Conservation (phyloP, 2,113 vertebrate genomes). For the Odontophorus gujanensis region DNA sequence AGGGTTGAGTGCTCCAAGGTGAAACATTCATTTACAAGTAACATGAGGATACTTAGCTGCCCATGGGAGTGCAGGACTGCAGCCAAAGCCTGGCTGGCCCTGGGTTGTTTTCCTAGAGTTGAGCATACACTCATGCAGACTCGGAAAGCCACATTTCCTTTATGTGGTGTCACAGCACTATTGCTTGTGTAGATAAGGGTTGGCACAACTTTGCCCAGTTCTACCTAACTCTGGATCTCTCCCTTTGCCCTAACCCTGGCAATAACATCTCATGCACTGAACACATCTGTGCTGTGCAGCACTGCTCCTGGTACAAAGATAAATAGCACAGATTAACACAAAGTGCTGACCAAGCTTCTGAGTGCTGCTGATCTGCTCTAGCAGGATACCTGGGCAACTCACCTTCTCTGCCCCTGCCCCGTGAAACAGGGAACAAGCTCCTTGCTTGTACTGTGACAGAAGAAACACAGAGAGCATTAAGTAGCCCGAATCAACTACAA, state of each 20-base stretch:
- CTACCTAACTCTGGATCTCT: accelerated
- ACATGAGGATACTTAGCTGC: neutral
- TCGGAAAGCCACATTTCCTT: neutral
- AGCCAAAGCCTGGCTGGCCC: neutral
- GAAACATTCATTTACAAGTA: neutral
- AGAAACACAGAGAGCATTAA: neutral
- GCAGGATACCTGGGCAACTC: neutral
- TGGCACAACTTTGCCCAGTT: neutral
- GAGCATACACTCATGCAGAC: neutral
- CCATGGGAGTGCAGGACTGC: neutral
- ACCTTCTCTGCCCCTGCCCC: neutral
- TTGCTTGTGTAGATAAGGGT: neutral
- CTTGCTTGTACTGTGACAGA: accelerated
- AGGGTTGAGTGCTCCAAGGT: neutral
- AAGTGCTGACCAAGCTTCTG: neutral
- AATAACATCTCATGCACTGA: neutral
- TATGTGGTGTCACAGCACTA: neutral
- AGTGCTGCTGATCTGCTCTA: neutral
- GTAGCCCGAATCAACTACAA: neutral
- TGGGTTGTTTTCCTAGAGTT: neutral
- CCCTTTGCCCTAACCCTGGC: neutral
- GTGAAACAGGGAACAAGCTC: neutral
- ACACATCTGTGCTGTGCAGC: neutral
- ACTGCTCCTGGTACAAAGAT: neutral
- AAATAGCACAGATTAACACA: neutral